phyloP scores from a whole-genome alignment of 1,140 invertebrate species.

The Andrena cerasifolii region DNA sequence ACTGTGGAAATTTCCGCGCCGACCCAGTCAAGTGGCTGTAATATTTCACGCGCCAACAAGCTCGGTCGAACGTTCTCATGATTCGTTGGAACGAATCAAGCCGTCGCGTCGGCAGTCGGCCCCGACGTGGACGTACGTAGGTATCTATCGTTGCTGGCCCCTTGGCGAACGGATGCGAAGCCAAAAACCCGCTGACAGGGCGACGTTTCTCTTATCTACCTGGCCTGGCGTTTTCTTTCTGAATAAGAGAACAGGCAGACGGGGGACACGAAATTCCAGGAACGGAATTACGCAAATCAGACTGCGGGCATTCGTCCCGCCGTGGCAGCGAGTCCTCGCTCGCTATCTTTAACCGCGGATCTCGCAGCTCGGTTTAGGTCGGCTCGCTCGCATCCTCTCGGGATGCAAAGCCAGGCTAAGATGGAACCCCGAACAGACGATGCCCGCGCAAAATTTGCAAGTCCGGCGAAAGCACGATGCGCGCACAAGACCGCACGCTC shows the following conservation, averaged over 20 bases:
- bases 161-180: constrained; percentile 25
- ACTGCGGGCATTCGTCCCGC: constrained; percentile 54
- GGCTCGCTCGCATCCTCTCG: constrained; percentile 7
- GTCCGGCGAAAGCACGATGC: constrained; percentile 71
- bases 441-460: constrained; percentile 72
- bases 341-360: constrained; percentile 67
- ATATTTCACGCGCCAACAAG: constrained; percentile 8
- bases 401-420: constrained; percentile 43
- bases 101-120: background rate
- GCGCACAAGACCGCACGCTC: constrained; percentile 12
- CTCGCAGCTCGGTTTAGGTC: constrained; percentile 54
- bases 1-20: constrained; percentile 18
- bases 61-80: constrained; percentile 1
- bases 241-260: background rate
- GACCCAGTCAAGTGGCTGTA: background rate
- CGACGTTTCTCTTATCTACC: background rate
- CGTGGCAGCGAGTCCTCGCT: constrained; percentile 36
- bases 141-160: no score
- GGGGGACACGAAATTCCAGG: constrained; percentile 61
- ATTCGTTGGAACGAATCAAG: constrained; percentile 15
- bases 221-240: background rate
- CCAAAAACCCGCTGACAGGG: background rate
- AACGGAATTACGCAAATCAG: constrained; percentile 73
- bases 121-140: no score
- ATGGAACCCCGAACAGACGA: constrained; percentile 39